These are phyloP conservation scores for Phycodurus eques DNA, from an alignment of 2,113 vertebrate genomes.

Conservation along the genomic window DNA sequence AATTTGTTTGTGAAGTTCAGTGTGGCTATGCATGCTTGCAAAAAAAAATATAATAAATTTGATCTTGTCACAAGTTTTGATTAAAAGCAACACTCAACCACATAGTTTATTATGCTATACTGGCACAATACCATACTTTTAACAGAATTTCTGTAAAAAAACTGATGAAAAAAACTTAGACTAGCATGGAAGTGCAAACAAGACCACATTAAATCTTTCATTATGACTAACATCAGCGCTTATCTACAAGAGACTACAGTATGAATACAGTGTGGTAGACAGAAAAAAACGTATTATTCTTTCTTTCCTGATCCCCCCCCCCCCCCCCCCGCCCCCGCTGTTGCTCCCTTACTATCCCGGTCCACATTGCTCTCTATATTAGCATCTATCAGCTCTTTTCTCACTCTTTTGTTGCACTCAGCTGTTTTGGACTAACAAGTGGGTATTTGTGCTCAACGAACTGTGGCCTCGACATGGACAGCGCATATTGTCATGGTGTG, in stretches of 20 bases:
- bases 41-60: too few relatives aligned
- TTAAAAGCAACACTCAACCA: not conserved
- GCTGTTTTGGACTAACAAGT: slow-evolving; percentile 44
- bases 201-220: not conserved
- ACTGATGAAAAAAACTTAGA: not conserved
- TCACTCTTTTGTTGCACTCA: slow-evolving; percentile 38
- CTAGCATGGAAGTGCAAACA: not conserved
- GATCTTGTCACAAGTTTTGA: too few relatives aligned
- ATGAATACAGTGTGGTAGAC: not conserved
- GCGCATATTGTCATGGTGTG: slow-evolving; percentile 47
- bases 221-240: not conserved
- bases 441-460: slow-evolving; percentile 43
- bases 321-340: not conserved
- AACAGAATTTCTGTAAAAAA: not conserved
- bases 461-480: slow-evolving; percentile 46
- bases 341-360: slow-evolving; percentile 7
- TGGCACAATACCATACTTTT: not conserved
- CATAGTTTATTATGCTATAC: not conserved
- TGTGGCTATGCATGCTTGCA: too few relatives aligned
- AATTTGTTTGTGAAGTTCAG: not conserved
- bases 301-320: slow-evolving; percentile 13
- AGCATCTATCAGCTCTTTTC: slow-evolving; percentile 27
- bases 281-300: slow-evolving; percentile 31
- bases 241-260: slow-evolving; percentile 3
- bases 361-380: slow-evolving; percentile 12